These are phyloP conservation scores for Harpagifer antarcticus DNA, from an alignment of 2,797 vertebrate species.

Conservation along the genomic window DNA sequence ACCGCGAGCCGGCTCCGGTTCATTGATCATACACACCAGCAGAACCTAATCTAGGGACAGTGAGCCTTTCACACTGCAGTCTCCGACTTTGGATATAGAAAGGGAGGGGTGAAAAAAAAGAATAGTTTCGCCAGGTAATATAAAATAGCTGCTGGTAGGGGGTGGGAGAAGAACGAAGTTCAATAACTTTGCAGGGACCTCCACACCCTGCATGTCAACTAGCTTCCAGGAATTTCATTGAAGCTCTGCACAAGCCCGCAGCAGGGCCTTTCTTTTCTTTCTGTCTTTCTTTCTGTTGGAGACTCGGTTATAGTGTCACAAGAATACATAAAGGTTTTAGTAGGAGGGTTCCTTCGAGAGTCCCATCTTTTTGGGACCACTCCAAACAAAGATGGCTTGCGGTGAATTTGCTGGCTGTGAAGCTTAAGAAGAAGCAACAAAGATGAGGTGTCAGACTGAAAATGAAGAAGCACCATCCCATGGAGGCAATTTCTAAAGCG, in stretches of 20 bases:
- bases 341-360: slow-evolving; percentile 44
- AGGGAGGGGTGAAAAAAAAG: slow-evolving; percentile 23
- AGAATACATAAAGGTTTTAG: slow-evolving; percentile 73
- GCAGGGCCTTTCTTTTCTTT: slow-evolving; percentile 66
- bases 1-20: slow-evolving; percentile 63
- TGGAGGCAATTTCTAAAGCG: slow-evolving; percentile 58
- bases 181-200: slow-evolving; percentile 74
- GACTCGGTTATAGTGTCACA: slow-evolving; percentile 68
- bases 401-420: slow-evolving; percentile 46
- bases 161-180: slow-evolving; percentile 67
- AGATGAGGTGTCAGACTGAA: slow-evolving; percentile 63
- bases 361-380: slow-evolving; percentile 43
- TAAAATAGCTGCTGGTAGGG: slow-evolving; percentile 50
- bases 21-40: slow-evolving; percentile 78
- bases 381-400: slow-evolving; percentile 63
- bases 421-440: slow-evolving; percentile 54
- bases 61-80: slow-evolving; percentile 70
- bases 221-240: slow-evolving; percentile 75
- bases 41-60: slow-evolving; percentile 78
- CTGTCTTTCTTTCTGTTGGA: slow-evolving; percentile 59
- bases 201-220: slow-evolving; percentile 72
- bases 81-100: slow-evolving; percentile 43
- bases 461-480: slow-evolving; percentile 60
- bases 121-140: slow-evolving; percentile 68
- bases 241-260: slow-evolving; percentile 65